Percentiles rank a stretch among this genome's conserved stretches.
phyloP scores from a whole-genome alignment of 2,797 vertebrate species.

The Falco cherrug region DNA sequence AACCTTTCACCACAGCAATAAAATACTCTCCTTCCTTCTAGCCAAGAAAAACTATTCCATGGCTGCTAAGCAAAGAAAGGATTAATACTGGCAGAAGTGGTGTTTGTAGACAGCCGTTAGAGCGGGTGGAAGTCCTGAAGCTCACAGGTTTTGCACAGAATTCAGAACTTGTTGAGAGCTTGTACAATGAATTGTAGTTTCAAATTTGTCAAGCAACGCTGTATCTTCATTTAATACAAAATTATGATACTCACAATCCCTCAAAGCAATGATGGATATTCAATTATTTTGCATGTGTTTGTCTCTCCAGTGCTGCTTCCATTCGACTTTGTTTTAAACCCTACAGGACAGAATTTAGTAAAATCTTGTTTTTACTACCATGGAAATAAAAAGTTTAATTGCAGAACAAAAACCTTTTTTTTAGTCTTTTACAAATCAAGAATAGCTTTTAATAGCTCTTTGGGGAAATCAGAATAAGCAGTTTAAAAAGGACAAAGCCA shows the following conservation, averaged over 20 bases:
- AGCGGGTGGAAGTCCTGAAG: not conserved
- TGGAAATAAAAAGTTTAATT: not conserved
- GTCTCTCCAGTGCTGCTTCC: slow-evolving; percentile 59
- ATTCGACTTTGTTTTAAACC: slow-evolving; percentile 74
- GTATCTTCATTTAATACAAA: not conserved
- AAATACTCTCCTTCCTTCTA: not conserved
- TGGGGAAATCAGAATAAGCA: not conserved
- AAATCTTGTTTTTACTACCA: not conserved
- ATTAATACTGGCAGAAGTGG: not conserved
- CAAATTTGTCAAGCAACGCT: not conserved
- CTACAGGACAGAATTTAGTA: slow-evolving; percentile 16
- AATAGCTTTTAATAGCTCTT: not conserved
- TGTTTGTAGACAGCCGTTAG: not conserved
- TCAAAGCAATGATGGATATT: not conserved
- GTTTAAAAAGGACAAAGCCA: not conserved
- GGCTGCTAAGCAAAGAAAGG: not conserved
- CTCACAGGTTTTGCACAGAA: not conserved
- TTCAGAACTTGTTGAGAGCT: not conserved
- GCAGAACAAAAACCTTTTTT: not conserved
- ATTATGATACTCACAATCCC: not conserved
- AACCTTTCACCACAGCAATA: not conserved
- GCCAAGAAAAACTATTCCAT: not conserved
- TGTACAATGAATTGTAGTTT: not conserved
- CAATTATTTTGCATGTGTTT: slow-evolving; percentile 39
- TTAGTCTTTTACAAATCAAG: not conserved